phyloP scores from a whole-genome alignment of 2,888 invertebrate species.

The Choreutis nemorana region DNA sequence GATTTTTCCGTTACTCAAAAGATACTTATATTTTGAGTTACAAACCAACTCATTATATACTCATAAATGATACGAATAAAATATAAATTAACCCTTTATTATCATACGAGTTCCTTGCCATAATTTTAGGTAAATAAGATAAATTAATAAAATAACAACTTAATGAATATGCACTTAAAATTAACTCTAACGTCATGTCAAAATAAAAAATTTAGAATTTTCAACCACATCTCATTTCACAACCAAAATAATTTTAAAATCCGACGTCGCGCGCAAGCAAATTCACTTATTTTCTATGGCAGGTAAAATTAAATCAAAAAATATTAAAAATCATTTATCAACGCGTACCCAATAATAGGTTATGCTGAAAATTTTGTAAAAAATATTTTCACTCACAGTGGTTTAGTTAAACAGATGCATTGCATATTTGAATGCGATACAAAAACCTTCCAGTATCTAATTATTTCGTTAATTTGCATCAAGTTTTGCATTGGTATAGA shows the following conservation, averaged over 20 bases:
- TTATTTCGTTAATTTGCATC: too few relatives aligned
- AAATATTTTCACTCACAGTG: conserved; percentile 5
- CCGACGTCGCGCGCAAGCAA: conserved; percentile 35
- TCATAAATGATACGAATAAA: conserved; percentile 19
- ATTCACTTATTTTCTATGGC: conserved; percentile 61
- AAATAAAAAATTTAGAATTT: conserved; percentile 43
- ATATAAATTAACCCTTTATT: conserved; percentile 53
- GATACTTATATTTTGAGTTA: too few relatives aligned
- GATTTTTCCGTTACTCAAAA: too few relatives aligned
- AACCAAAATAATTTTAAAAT: conserved; percentile 20
- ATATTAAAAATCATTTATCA: conserved; percentile 39
- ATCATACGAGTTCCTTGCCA: conserved; percentile 60
- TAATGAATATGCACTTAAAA: conserved; percentile 65
- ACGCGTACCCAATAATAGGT: too few relatives aligned
- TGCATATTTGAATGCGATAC: conserved; percentile 3
- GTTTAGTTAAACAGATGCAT: conserved; percentile 3
- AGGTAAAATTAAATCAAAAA: conserved; percentile 60
- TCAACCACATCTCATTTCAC: conserved; percentile 14
- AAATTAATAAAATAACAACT: conserved; percentile 64
- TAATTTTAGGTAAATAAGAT: conserved; percentile 65
- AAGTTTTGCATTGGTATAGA: too few relatives aligned
- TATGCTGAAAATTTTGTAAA: conserved; percentile 4
- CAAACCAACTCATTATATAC: too few relatives aligned
- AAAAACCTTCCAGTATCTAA: too few relatives aligned
- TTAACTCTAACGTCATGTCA: conserved; percentile 45